Evolutionary conservation across 2,797 vertebrate species (phyloP).

Genomic region (Micrastur ruficollis): DNA sequence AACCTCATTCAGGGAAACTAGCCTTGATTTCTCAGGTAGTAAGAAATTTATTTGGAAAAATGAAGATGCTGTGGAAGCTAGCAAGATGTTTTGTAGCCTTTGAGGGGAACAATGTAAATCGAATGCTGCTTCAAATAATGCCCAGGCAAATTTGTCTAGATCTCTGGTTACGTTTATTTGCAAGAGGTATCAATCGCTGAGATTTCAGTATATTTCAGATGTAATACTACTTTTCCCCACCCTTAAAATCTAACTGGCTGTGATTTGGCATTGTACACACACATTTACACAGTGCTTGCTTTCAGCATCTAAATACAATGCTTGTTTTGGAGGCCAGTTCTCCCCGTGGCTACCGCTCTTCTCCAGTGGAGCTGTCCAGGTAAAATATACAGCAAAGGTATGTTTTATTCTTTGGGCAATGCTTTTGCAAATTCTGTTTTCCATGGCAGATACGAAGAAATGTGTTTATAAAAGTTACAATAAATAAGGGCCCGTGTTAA

Average conservation of each 20-base stretch:
- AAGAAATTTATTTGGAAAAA: background rate
- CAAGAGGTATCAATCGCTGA: background rate
- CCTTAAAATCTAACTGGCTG: background rate
- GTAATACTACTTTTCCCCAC: background rate
- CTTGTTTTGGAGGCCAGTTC: background rate
- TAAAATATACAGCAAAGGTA: background rate
- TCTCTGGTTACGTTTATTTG: background rate
- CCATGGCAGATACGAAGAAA: background rate
- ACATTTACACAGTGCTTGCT: background rate
- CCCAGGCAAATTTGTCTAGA: background rate
- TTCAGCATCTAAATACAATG: background rate
- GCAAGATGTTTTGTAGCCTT: background rate
- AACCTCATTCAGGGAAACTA: background rate
- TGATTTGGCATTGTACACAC: background rate
- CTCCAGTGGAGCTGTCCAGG: background rate
- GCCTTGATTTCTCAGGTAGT: background rate
- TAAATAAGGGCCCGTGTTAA: background rate
- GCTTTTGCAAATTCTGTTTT: background rate
- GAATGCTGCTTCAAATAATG: background rate
- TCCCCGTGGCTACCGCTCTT: background rate
- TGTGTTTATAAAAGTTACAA: background rate
- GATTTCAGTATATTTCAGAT: background rate
- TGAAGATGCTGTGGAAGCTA: background rate
- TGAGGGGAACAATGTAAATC: background rate
- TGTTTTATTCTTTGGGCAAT: background rate